Conservation (phyloP, 1,140 invertebrate species). For the Agrypnia vestita region DNA sequence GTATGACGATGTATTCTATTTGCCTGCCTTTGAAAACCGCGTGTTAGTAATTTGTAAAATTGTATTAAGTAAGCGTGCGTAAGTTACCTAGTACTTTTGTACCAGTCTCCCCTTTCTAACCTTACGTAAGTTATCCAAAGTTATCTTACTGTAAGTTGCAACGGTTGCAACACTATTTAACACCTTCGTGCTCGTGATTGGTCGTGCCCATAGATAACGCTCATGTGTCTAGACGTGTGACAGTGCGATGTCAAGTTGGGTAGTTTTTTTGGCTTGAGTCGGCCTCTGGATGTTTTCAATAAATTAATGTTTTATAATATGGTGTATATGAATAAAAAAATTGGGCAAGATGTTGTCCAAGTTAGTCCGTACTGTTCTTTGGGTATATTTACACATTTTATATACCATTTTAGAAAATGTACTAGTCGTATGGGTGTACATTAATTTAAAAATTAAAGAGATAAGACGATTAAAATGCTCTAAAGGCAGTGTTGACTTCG, state of each 20-base stretch:
- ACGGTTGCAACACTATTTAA: constrained; percentile 21
- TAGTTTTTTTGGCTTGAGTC: constrained; percentile 15
- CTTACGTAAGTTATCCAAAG: background rate
- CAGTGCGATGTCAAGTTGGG: constrained; percentile 45
- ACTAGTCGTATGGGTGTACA: constrained; percentile 24
- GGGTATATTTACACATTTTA: constrained; percentile 48
- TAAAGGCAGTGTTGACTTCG: constrained; percentile 36
- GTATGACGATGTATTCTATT: too few relatives aligned
- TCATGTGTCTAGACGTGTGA: constrained; percentile 46
- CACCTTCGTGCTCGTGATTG: constrained; percentile 51
- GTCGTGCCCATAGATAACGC: background rate
- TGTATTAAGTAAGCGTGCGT: too few relatives aligned
- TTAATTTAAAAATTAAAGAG: constrained; percentile 48
- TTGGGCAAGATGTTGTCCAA: constrained; percentile 52
- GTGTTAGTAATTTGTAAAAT: too few relatives aligned
- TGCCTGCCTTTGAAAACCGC: too few relatives aligned
- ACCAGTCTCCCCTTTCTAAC: too few relatives aligned
- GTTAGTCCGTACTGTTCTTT: constrained; percentile 42
- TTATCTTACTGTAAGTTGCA: background rate
- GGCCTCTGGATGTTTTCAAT: constrained; percentile 41
- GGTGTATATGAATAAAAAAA: constrained; percentile 21
- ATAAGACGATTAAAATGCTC: constrained; percentile 39
- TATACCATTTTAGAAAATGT: constrained; percentile 43
- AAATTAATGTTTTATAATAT: constrained; percentile 25
- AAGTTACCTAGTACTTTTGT: too few relatives aligned